Conservation (phyloP, 2,797 vertebrate genomes). For the Meda fulgida region DNA sequence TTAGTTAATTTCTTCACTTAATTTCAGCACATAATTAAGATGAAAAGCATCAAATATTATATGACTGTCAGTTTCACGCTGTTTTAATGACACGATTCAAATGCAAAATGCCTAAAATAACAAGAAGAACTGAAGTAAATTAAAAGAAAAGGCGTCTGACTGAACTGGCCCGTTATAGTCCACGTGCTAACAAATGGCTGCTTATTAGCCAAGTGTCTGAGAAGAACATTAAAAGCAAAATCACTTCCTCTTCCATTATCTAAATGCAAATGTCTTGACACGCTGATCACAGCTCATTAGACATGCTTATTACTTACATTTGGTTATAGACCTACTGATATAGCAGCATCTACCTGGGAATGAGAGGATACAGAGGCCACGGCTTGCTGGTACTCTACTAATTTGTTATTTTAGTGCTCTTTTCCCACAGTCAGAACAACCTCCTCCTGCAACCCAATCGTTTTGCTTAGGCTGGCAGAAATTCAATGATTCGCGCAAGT, state of each 20-base stretch:
- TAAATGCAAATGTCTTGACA: constrained; percentile 31
- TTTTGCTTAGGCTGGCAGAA: constrained; percentile 65
- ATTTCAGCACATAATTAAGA: neutral
- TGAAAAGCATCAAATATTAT: neutral
- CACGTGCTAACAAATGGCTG: constrained; percentile 43
- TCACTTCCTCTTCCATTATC: constrained; percentile 31
- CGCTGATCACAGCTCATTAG: constrained; percentile 15
- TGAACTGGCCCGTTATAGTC: constrained; percentile 10
- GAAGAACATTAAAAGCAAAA: constrained; percentile 19
- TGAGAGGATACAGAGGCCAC: neutral
- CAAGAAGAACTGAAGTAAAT: constrained; percentile 1
- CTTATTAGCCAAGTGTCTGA: constrained; percentile 22
- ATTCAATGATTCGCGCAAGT: constrained; percentile 61
- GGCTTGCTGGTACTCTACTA: constrained; percentile 14
- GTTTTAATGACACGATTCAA: neutral
- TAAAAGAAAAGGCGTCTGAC: neutral
- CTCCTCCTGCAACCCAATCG: constrained; percentile 40
- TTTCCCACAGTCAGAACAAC: constrained; percentile 42
- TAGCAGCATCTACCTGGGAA: neutral
- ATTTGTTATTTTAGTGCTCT: constrained; percentile 36
- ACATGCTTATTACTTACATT: constrained; percentile 36
- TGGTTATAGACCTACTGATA: neutral
- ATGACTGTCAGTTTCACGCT: neutral
- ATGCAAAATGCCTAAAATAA: constrained; percentile 14
- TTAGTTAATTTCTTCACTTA: neutral